Evolutionary conservation across 2,888 invertebrate species (phyloP), one percentile per base, ranked within the genome.

Genomic region (Fissipunctia ypsillon): DNA sequence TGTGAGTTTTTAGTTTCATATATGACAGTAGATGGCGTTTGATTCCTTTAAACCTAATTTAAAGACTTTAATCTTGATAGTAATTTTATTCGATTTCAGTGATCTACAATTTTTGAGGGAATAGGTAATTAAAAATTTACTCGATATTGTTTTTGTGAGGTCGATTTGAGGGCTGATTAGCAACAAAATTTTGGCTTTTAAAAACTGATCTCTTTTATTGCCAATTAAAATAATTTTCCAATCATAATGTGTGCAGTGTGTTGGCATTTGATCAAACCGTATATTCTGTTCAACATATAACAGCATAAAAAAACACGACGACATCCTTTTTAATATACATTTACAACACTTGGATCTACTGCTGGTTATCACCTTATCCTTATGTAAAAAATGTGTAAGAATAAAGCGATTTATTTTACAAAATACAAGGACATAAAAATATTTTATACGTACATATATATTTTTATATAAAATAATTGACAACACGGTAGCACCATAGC

Each of bases 291-390:
- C 84, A 90, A 90, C 88, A 86, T 85, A 82, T 66, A 65, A 78
- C 69, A 81, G 82, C 84, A 78, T 80, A 85, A 80, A 78, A 77
- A 83, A 82, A 85, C 57, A 78, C 19, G 81, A 88, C 88, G 91
- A 93, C 93, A 94, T 92, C 91, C 89, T 89, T 87, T 65, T n/a
- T 59, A 64, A 70, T 73, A 88, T 89, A 93, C 91, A 92, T 89
- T 92, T 91, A 94, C 93, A 93, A 92, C 95, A 95, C 95, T 94
- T 94, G 95, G 95, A 95, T 96, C 95, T 95, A 95, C 95, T 91
- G 78, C 50, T 31, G 52, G 52, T 71, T 77, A 85, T 83, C 88
- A 78, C 81, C 81, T 80, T 88, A 88, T 84, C 85, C 87, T 84
- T 78, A 73, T 60, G 22, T 54, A 67, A 50, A 76, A 73, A 79